Base-by-base conservation (phyloP, 1,140 invertebrate genomes). In the Akabosia matsudoensis region DNA sequence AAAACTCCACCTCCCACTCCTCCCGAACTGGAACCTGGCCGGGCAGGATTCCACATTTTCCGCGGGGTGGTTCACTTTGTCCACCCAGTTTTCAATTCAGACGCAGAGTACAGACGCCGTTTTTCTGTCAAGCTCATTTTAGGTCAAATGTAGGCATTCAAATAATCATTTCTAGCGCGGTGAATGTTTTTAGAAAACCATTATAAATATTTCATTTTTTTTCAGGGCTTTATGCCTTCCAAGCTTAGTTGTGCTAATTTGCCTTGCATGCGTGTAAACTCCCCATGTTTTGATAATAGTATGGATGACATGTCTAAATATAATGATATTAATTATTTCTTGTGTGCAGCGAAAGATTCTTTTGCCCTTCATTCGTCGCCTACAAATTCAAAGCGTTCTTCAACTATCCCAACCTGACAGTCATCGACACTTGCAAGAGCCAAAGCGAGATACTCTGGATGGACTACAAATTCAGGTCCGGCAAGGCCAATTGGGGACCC, bases 1-100 rank as follows among this genome's bases (percentile, higher is more conserved):
- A 22, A 28, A 30, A 67, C 61, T 10, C 61, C 61, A 31, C 61
- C 61, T 67, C 61, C 24, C 26, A 67, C 61, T 30, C 61, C 61
- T 10, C 61, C 61, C 24, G 61, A 67, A 30, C 24, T 30, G 7
- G 61, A 67, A 67, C 61, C 61, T 1, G 61, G 61, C 28, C 1
- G 1, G 10, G 61, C 61, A 30, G 61, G 61, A 28, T 67, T 24
- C n/a, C 61, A n/a, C 13, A 7, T 31, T 30, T 67, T 67, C 30
- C 24, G 10, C 13, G 61, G 31, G 31, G 61, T 13, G 30, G 31
- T 2, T 7, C 61, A 67, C 61, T 67, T 30, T 30, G 28, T 67
- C 2, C 26, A 24, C 31, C 61, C 61, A 2, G 4, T 7, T 31
- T 67, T 30, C 30, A 45, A 18, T 18, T 7, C 28, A 10, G 24